Conservation (phyloP, 2,797 vertebrate genomes). For the Buphagus erythrorhynchus region DNA sequence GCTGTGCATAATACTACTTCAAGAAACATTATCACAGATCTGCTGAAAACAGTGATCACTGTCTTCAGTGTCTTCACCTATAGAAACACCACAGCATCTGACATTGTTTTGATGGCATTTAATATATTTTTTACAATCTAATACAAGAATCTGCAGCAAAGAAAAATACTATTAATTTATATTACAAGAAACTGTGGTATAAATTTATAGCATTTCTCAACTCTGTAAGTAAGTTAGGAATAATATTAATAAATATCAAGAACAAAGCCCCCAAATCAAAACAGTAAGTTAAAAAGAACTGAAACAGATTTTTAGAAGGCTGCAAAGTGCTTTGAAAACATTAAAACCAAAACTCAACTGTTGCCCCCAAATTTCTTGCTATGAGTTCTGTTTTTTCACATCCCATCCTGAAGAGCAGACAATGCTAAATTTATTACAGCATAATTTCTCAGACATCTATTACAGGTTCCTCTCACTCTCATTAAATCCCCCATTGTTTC, state of each 20-base stretch:
- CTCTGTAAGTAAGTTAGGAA: background rate
- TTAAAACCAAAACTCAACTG: background rate
- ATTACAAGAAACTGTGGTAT: background rate
- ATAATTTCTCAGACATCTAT: background rate
- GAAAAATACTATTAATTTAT: background rate
- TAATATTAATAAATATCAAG: background rate
- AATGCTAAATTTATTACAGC: background rate
- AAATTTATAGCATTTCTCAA: background rate
- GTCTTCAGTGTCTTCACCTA: slow-evolving; percentile 6
- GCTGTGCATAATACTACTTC: background rate
- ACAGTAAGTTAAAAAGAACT: background rate
- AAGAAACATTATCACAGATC: background rate
- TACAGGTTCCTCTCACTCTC: background rate
- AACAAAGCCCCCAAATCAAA: slow-evolving; percentile 5
- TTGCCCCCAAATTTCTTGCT: background rate
- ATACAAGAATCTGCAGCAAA: background rate
- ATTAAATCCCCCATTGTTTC: background rate
- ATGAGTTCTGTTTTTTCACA: background rate
- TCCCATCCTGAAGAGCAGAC: background rate
- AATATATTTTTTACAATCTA: background rate
- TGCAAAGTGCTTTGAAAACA: background rate
- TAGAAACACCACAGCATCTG: background rate
- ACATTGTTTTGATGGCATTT: background rate
- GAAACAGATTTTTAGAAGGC: background rate
- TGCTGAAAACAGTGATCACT: background rate